These are phyloP conservation scores for Caradrina clavipalpis DNA, from an alignment of 2,888 invertebrate genomes.

Conservation along the genomic window DNA sequence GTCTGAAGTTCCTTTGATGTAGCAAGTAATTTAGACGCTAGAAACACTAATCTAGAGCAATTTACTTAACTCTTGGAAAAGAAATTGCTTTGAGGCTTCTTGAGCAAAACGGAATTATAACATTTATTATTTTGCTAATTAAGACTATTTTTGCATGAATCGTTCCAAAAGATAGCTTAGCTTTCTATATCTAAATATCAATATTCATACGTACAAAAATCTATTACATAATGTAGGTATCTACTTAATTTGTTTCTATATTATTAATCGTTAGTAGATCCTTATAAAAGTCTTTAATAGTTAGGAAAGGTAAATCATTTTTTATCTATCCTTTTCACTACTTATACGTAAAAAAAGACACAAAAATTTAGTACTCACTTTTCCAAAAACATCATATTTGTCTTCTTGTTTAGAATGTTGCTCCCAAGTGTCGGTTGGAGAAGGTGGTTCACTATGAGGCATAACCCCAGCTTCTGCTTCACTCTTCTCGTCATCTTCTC, in stretches of 20 bases:
- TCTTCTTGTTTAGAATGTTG: slow-evolving; percentile 86
- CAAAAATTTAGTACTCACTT: slow-evolving; percentile 80
- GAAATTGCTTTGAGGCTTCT: neutral
- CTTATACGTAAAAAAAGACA: neutral
- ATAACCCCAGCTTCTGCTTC: slow-evolving; percentile 79
- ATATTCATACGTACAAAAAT: too few relatives aligned
- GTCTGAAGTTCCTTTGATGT: slow-evolving; percentile 7
- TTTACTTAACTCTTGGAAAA: neutral
- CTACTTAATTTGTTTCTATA: slow-evolving; percentile 1
- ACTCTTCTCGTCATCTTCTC: slow-evolving; percentile 86
- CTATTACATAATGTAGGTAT: neutral
- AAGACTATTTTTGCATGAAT: neutral
- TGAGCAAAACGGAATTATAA: neutral
- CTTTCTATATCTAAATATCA: too few relatives aligned
- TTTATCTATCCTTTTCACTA: too few relatives aligned
- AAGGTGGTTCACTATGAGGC: slow-evolving; percentile 87
- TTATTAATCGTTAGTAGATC: slow-evolving; percentile 6
- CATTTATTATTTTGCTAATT: neutral
- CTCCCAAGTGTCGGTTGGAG: slow-evolving; percentile 85
- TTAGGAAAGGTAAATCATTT: neutral
- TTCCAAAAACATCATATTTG: slow-evolving; percentile 90
- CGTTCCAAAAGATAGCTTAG: neutral
- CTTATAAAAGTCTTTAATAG: neutral
- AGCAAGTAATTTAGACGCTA: neutral
- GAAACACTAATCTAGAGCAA: neutral